Evolutionary conservation across 1,140 invertebrate species (phyloP).

Genomic region (Zaprionus ornatus): DNA sequence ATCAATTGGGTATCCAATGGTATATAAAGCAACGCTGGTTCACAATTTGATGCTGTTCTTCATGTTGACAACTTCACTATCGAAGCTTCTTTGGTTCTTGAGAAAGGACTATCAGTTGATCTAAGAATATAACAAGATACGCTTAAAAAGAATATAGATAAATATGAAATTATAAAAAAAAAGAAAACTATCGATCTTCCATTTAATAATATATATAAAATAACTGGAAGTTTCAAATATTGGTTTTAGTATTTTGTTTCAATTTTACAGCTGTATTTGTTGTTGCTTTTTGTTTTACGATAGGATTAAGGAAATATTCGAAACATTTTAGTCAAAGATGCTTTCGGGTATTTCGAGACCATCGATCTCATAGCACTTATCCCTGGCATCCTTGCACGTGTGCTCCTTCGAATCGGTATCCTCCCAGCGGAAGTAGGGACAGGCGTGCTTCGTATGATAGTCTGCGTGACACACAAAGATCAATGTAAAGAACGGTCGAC

Average conservation of each 20-base stretch:
- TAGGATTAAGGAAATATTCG: background rate
- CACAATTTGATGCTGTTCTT: too few species aligned
- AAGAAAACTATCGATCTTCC: too few species aligned
- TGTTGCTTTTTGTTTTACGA: background rate
- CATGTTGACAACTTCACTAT: too few species aligned
- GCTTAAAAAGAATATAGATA: too few species aligned
- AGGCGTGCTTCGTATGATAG: slow-evolving; percentile 60
- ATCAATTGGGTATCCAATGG: background rate
- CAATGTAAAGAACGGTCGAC: slow-evolving; percentile 61
- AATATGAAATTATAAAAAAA: too few species aligned
- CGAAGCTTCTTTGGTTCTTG: too few species aligned
- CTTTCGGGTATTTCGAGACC: slow-evolving; percentile 27
- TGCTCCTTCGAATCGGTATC: slow-evolving; percentile 11
- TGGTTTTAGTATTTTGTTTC: too few species aligned
- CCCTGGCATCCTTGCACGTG: slow-evolving; percentile 17
- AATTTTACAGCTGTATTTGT: background rate
- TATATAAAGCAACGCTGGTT: slow-evolving; percentile 29
- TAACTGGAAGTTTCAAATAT: too few species aligned
- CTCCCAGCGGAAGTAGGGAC: slow-evolving; percentile 72
- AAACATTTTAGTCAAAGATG: background rate
- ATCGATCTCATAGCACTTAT: slow-evolving; percentile 63
- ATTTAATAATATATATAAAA: too few species aligned
- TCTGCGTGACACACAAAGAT: slow-evolving; percentile 58
- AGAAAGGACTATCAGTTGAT: too few species aligned
- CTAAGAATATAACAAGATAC: rapidly evolving